A percentile compares a stretch with the other conserved stretches of the same genome.
phyloP scores from a whole-genome alignment of 2,888 invertebrate species.

The Caenorhabditis becei region DNA sequence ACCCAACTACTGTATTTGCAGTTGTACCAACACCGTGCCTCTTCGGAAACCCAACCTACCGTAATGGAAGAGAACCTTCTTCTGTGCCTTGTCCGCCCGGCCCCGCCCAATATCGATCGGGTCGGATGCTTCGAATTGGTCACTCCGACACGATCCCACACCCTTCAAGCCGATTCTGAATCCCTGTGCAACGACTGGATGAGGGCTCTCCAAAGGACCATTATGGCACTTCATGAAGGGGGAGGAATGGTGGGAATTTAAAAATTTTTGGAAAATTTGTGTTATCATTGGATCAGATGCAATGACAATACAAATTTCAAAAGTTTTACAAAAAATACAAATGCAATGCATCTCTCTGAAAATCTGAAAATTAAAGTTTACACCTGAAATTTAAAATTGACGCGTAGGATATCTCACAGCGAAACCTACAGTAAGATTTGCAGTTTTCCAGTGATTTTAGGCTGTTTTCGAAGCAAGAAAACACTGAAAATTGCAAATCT shows the following conservation, averaged over 20 bases:
- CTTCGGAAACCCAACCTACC: slow-evolving; percentile 84
- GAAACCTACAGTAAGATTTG: no score
- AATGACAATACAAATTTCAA: no score
- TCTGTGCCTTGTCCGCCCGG: slow-evolving; percentile 93
- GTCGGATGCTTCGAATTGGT: slow-evolving; percentile 96
- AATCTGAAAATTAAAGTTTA: no score
- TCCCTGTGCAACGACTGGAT: slow-evolving; percentile 93
- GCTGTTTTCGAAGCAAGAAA: no score
- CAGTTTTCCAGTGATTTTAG: no score
- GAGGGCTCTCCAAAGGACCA: slow-evolving; percentile 89
- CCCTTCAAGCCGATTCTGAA: slow-evolving; percentile 97
- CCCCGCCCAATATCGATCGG: slow-evolving; percentile 89
- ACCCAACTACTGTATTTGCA: no score
- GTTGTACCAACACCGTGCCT: slow-evolving; percentile 76
- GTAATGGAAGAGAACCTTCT: slow-evolving; percentile 98
- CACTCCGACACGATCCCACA: slow-evolving; percentile 93
- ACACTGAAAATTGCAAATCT: no score
- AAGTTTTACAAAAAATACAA: no score
- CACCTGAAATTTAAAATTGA: no score
- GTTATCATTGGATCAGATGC: no score
- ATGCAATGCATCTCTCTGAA: no score
- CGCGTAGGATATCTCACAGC: no score
- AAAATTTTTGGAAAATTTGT: neutral
- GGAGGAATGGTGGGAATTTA: slow-evolving; percentile 45
- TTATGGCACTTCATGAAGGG: slow-evolving; percentile 78